phyloP scores from a whole-genome alignment of 1,140 invertebrate species.

The Ptiloglossa arizonensis region DNA sequence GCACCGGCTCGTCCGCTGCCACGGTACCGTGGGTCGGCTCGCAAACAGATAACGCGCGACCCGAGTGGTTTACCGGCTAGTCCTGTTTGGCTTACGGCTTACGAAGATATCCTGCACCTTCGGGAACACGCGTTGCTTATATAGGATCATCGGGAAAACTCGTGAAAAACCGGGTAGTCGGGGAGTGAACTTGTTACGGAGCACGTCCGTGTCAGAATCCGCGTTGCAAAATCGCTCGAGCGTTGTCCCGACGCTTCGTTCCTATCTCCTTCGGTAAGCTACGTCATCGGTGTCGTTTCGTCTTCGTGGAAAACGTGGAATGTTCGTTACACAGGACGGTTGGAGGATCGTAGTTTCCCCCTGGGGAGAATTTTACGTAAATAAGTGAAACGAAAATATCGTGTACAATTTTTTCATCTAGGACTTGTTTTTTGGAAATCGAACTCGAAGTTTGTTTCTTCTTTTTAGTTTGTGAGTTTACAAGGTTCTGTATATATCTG shows the following conservation, averaged over 20 bases:
- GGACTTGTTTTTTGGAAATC: no score
- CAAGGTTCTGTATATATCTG: no score
- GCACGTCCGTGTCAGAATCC: conserved; percentile 28
- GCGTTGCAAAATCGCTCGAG: background rate
- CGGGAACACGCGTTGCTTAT: conserved; percentile 59
- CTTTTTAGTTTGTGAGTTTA: no score
- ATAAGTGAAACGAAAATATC: no score
- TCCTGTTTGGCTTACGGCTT: conserved; percentile 70
- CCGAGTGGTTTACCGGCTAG: conserved; percentile 68
- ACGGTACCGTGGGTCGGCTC: conserved; percentile 21
- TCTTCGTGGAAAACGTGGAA: background rate
- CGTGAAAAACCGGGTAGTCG: conserved; percentile 31
- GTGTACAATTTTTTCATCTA: no score
- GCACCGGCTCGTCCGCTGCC: conserved; percentile 29
- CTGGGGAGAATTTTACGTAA: no score
- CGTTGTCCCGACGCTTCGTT: no score
- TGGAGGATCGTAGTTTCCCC: no score
- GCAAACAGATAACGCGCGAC: conserved; percentile 67
- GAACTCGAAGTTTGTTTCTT: no score
- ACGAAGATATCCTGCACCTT: conserved; percentile 59
- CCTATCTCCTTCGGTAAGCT: background rate
- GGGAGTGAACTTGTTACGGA: conserved; percentile 32
- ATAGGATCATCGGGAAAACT: conserved; percentile 58
- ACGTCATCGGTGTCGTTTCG: background rate
- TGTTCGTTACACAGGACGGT: no score